Evolutionary conservation across 2,888 invertebrate species (phyloP), one percentile per base, ranked within the genome.

Genomic region (Eupithecia pulchellata): DNA sequence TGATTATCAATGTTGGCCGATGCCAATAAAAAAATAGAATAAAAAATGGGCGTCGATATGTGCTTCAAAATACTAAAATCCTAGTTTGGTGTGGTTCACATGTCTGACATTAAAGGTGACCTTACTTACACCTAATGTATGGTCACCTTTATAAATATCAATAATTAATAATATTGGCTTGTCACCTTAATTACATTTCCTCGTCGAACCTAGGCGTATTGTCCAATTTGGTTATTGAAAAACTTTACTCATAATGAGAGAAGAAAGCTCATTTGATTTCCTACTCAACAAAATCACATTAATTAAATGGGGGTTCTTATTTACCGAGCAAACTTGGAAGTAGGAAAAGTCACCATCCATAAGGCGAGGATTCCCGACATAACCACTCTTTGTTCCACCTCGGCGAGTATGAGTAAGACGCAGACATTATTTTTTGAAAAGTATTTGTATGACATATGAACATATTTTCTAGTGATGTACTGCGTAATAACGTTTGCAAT

Each of bases 131-230:
- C 11, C 25, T 20, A 25, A 52, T 52, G 25, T 25, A 52, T 25
- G 4, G 1, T 4, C 25, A 25, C 52, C 52, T 52, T 52, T 52
- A 52, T 4, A 52, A 20, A 25, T 4, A 52, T 60, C 32, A 30
- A 32, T n/a, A 20, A 60, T n/a, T 60, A 3, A 17, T 29, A n/a
- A 89, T 89, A 89, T 89, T 87, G 76, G 84, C 82, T 78, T 85
- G 87, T 87, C 88, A 86, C 88, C 88, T 85, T 20, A 20, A 34
- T 61, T 32, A 34, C 13, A 34, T 13, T 32, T 36, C 11, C 25
- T 9, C 58, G 13, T 52, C n/a, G n/a, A 47, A 52, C 14, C 29
- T 57, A 9, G 14, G 57, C 57, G 27, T 55, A 55, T 34, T 34
- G 55, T 32, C 64, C 68, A 73, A 68, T 64, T 72, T 64, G 63